Percentiles rank a stretch among this genome's conserved stretches.
Evolutionary conservation across 2,888 invertebrate genomes (phyloP).

Genomic region (Calephelis perditalis): DNA sequence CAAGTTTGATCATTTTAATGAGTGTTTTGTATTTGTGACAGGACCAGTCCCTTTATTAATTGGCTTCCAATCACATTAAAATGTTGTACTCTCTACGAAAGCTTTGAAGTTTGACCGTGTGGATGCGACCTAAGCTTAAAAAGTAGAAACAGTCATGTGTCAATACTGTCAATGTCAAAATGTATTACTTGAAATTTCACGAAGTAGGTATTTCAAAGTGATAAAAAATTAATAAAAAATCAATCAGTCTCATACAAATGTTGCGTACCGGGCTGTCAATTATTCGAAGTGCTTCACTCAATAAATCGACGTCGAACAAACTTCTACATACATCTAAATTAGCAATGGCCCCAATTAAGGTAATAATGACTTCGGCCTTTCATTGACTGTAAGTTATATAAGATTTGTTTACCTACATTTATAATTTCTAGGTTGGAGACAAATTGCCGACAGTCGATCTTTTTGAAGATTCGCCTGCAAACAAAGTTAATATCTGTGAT

Average conservation of each 20-base stretch:
- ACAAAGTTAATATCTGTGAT: constrained; percentile 88
- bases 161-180: constrained; percentile 25
- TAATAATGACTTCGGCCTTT: constrained; percentile 33
- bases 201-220: constrained; percentile 17
- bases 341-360: constrained; percentile 69
- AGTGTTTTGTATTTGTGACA: too few species aligned
- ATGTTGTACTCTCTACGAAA: too few species aligned
- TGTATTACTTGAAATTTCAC: constrained; percentile 8
- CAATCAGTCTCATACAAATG: constrained; percentile 53
- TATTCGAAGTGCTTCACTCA: constrained; percentile 58
- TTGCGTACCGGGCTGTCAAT: constrained; percentile 57
- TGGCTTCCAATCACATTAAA: too few species aligned
- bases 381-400: constrained; percentile 47
- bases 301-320: constrained; percentile 53
- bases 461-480: constrained; percentile 90
- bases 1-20: too few species aligned
- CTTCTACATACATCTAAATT: constrained; percentile 53
- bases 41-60: too few species aligned
- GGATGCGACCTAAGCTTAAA: too few species aligned
- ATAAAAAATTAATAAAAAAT: constrained; percentile 23
- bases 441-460: constrained; percentile 87
- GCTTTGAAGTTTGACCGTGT: not conserved
- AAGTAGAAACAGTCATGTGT: not conserved
- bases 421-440: constrained; percentile 85
- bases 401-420: constrained; percentile 30